A percentile compares a stretch with the other conserved stretches of the same genome.
Evolutionary conservation across 2,113 vertebrate species (phyloP).

Genomic region (Columbina picui): DNA sequence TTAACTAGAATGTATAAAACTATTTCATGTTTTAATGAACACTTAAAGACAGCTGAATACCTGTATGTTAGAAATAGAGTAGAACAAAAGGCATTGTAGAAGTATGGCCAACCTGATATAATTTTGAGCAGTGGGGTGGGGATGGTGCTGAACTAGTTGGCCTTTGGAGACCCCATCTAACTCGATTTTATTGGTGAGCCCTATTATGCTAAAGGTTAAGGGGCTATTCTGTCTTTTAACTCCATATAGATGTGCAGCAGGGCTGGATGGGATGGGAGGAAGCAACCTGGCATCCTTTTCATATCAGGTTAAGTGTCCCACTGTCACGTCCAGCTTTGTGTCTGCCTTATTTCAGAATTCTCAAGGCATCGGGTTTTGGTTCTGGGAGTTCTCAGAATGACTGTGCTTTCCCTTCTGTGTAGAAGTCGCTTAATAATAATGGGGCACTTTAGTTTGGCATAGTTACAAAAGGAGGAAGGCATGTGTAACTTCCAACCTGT

Average conservation of each 20-base stretch:
- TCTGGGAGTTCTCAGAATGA: not conserved
- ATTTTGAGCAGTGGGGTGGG: not conserved
- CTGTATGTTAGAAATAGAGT: not conserved
- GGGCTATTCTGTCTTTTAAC: not conserved
- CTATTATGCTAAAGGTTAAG: not conserved
- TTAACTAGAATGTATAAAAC: not conserved
- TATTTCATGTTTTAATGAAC: not conserved
- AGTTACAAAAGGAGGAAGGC: not conserved
- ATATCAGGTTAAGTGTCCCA: not conserved
- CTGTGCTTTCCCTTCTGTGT: not conserved
- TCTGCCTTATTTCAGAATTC: not conserved
- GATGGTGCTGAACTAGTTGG: not conserved
- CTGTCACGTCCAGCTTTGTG: not conserved
- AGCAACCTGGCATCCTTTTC: not conserved
- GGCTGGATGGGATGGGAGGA: not conserved
- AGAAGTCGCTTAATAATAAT: not conserved
- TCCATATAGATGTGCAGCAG: fast-evolving
- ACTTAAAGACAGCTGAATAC: not conserved
- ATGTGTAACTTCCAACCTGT: not conserved
- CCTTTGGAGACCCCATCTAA: not conserved
- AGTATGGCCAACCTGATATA: not conserved
- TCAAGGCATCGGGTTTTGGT: not conserved
- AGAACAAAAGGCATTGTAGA: not conserved
- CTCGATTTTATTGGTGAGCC: not conserved
- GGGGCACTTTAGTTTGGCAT: not conserved